phyloP scores from a whole-genome alignment of 2,113 vertebrate genomes.

The Elachura formosa region DNA sequence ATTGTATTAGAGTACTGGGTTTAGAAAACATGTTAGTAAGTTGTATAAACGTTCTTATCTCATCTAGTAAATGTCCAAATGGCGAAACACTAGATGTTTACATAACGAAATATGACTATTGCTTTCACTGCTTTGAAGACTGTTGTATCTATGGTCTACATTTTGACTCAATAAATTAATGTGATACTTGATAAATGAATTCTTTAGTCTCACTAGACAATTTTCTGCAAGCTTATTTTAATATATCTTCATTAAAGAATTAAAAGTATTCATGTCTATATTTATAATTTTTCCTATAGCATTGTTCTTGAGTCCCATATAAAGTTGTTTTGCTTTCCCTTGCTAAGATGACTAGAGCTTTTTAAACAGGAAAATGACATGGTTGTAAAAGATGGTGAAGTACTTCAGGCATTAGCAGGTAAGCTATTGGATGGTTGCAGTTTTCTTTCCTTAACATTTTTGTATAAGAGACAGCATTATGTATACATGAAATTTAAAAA shows the following conservation, averaged over 20 bases:
- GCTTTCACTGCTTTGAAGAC: not conserved
- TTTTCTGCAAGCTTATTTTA: not conserved
- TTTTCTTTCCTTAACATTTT: not conserved
- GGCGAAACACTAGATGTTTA: not conserved
- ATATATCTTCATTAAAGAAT: not conserved
- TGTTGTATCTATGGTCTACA: not conserved
- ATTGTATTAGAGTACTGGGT: not conserved
- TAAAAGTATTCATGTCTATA: not conserved
- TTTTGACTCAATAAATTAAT: not conserved
- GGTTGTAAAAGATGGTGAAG: not conserved
- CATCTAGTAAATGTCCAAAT: not conserved
- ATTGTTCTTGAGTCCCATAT: not conserved
- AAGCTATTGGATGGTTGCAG: not conserved
- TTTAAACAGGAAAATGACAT: not conserved
- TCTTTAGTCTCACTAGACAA: not conserved
- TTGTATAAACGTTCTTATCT: constrained; percentile 16
- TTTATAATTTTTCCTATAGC: not conserved
- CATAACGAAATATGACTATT: not conserved
- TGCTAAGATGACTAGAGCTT: not conserved
- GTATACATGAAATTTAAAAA: not conserved
- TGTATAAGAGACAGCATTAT: not conserved
- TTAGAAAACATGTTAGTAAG: not conserved
- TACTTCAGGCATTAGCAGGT: not conserved
- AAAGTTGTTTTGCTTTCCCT: not conserved
- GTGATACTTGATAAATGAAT: not conserved